Evolutionary conservation across 2,797 vertebrate genomes (phyloP), one percentile per base, ranked within the genome.

Genomic region (Phrynocephalus forsythii): DNA sequence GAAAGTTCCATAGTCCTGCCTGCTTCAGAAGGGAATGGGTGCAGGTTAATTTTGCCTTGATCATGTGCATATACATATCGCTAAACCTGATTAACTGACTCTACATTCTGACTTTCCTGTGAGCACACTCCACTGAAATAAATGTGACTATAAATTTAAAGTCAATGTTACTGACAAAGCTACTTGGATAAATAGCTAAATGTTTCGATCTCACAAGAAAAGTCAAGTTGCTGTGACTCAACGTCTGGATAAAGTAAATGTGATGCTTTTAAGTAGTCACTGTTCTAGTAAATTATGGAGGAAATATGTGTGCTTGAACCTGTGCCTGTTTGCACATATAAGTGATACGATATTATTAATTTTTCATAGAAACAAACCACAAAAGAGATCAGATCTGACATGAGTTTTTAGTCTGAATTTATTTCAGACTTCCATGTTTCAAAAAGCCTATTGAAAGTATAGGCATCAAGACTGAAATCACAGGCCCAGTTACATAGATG

Each of bases 391-490:
- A 90, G 63, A 72, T 60, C 30, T 68, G 38, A 48, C 33, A 24
- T 22, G 56, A 86, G 26, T 68, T 11, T 3, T 50, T 3, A 1
- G 50, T 48, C 10, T 84, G 77, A 73, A 84, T 72, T 75, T 84
- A 67, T 84, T 84, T 71, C 75, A 79, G 50, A 68, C 85, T 87
- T 86, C 69, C 80, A 94, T 79, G 83, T 86, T 92, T 88, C 30
- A 50, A 67, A 38, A 68, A 93, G 90, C 90, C 86, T 93, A 87
- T 0, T 66, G 86, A 88, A 89, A 94, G 86, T n/a, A 79, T 71
- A 86, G 79, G 78, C 66, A 91, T 85, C 68, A 88, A 77, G 30
- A 75, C 11, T 85, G 63, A 75, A 84, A 73, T 80, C 73, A 56
- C 50, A 9, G 63, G 13, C 7, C 60, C 79, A 88, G 76, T 82